Evolutionary conservation across 2,113 vertebrate species (phyloP).

Genomic region (Triplophysa tibetana): DNA sequence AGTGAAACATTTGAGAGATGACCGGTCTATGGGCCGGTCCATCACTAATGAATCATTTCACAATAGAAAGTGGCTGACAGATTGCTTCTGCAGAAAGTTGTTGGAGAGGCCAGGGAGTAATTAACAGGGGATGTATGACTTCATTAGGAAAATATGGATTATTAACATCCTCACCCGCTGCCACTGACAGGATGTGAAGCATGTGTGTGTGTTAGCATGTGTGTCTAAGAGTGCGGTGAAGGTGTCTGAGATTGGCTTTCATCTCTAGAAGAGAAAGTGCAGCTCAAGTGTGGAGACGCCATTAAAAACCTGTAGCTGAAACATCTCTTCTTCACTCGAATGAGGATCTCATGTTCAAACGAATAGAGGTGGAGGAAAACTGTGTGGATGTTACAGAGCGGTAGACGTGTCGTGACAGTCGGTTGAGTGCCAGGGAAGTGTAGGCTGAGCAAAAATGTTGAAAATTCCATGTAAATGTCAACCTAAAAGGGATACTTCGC

Average conservation of each 20-base stretch:
- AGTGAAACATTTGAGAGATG: conserved; percentile 56
- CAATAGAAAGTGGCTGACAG: conserved; percentile 65
- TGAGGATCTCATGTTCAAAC: conserved; percentile 19
- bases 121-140: conserved; percentile 69
- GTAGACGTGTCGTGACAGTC: no score
- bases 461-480: no score
- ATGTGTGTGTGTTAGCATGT: conserved; percentile 16
- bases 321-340: conserved; percentile 3
- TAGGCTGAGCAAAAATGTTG: no score
- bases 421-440: no score
- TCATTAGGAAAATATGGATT: conserved; percentile 75
- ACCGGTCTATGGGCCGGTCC: conserved; percentile 67
- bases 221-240: conserved; percentile 6
- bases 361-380: neutral
- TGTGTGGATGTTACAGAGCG: neutral
- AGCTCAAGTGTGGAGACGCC: conserved; percentile 13
- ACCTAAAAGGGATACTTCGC: no score
- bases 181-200: conserved; percentile 61
- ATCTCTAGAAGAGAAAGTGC: conserved; percentile 1
- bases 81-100: conserved; percentile 66
- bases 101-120: conserved; percentile 67
- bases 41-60: conserved; percentile 76
- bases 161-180: conserved; percentile 76
- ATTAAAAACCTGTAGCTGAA: conserved; percentile 36
- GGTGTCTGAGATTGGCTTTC: conserved; percentile 30